Percentiles rank a stretch among this genome's conserved stretches.
These are phyloP conservation scores for Phalacrocorax pelagicus DNA, from an alignment of 2,113 vertebrate species.

Conservation along the genomic window DNA sequence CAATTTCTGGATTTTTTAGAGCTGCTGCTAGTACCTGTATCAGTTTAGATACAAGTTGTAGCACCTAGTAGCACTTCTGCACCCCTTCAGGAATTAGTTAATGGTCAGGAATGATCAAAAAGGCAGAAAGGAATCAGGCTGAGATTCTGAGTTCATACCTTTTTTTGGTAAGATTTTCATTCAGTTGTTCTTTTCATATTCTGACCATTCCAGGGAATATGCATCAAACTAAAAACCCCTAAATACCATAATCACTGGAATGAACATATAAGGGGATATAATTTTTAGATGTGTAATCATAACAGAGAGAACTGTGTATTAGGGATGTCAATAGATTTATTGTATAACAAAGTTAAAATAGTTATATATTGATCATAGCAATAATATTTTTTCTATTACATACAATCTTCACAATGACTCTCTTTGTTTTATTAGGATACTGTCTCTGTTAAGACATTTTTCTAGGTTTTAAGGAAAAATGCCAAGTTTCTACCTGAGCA, in stretches of 20 bases:
- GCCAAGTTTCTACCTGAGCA: background rate
- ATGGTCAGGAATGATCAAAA: background rate
- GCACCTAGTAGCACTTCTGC: background rate
- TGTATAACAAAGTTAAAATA: background rate
- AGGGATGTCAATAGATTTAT: background rate
- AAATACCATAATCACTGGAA: background rate
- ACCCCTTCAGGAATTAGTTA: background rate
- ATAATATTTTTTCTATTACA: background rate
- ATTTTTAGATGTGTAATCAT: background rate
- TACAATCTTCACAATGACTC: background rate
- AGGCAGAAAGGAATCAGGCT: background rate
- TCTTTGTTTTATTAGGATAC: background rate
- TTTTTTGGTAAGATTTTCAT: background rate
- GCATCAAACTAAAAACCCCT: background rate
- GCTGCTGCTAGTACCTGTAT: background rate
- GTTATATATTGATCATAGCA: background rate
- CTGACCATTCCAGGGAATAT: background rate
- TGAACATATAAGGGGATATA: background rate
- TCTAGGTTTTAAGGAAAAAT: background rate
- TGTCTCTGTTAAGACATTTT: background rate
- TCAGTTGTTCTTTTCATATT: background rate
- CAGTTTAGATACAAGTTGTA: background rate
- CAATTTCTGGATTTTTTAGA: background rate
- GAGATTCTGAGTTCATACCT: background rate
- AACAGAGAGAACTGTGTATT: background rate